Evolutionary conservation across 2,888 invertebrate species (phyloP).

Genomic region (Dinocampus coccinellae): DNA sequence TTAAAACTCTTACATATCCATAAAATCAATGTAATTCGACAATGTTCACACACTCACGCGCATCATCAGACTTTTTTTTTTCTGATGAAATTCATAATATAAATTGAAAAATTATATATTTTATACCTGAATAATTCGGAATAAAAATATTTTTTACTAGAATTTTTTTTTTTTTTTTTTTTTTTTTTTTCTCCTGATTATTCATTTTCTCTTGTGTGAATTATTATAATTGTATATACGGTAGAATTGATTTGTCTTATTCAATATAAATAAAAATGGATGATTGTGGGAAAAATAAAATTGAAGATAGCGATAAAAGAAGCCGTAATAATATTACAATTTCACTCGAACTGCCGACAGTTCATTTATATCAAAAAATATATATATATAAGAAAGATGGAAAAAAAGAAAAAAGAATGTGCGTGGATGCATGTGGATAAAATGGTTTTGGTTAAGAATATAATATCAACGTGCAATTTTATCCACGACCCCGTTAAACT

Average conservation of each 20-base stretch:
- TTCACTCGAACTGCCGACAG: not conserved
- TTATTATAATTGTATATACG: no score
- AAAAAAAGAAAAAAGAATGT: not conserved
- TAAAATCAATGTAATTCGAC: constrained; percentile 59
- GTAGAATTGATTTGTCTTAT: no score
- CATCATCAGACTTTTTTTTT: constrained; percentile 46
- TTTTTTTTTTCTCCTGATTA: no score
- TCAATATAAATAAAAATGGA: no score
- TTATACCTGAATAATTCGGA: no score
- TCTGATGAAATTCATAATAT: no score
- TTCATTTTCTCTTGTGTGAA: no score
- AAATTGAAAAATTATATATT: no score
- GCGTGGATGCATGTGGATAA: not conserved
- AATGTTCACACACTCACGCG: constrained; percentile 33
- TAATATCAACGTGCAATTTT: constrained; percentile 25
- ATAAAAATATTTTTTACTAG: no score
- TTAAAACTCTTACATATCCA: constrained; percentile 59
- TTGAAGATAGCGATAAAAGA: not conserved
- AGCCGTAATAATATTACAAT: not conserved
- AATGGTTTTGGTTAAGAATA: constrained; percentile 14
- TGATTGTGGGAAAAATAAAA: not conserved
- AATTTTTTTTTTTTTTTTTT: no score
- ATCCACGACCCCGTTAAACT: constrained; percentile 5
- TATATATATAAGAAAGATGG: no score
- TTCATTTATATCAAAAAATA: constrained; percentile 18